Base-by-base conservation (phyloP, 2,888 invertebrate species). In the Copidosoma aretas region DNA sequence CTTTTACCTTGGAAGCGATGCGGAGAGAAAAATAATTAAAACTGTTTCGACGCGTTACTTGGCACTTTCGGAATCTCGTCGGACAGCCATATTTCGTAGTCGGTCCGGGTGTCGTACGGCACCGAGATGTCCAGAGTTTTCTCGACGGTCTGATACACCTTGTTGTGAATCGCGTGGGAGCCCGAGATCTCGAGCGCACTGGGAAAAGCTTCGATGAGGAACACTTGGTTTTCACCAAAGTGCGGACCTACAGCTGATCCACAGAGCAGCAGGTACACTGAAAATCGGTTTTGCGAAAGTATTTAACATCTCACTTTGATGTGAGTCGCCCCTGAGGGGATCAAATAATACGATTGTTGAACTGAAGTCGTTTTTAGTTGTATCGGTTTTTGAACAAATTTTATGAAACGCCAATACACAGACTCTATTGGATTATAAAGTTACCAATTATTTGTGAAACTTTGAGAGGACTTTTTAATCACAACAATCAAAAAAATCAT, bases 51-150 rank as follows among this genome's bases (percentile, higher is more conserved):
- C 32, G 43, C 60, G 24, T 61, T 75, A 80, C 81, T 74, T 25
- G 76, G 73, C 17, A 73, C 74, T 0, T 8, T 69, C 2, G 81
- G 81, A 59, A 72, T 73, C 21, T 78, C 75, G 21, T 79, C 75
- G 0, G 79, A 73, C 46, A 77, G 65, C 76, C 77, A 78, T 67
- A 82, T 77, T 24, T 80, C 78, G 53, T 80, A 82, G 19, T 77
- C 73, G 1, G 74, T 73, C 1, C 72, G 66, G 15, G 72, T 70
- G 17, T 67, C 52, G 46, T 79, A 80, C 0, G 81, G 81, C 10
- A 78, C 73, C 17, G 41, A 57, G 21, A 81, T 74, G 14, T 24
- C 72, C 25, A 80, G 67, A 24, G 61, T 73, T 54, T 71, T 77
- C 5, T 77, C 77, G 0, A 76, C 62, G 1, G 75, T 68, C 54